Evolutionary conservation across 2,888 invertebrate species (phyloP), one percentile per base, ranked within the genome.

Genomic region (Stegana nigrithorax): DNA sequence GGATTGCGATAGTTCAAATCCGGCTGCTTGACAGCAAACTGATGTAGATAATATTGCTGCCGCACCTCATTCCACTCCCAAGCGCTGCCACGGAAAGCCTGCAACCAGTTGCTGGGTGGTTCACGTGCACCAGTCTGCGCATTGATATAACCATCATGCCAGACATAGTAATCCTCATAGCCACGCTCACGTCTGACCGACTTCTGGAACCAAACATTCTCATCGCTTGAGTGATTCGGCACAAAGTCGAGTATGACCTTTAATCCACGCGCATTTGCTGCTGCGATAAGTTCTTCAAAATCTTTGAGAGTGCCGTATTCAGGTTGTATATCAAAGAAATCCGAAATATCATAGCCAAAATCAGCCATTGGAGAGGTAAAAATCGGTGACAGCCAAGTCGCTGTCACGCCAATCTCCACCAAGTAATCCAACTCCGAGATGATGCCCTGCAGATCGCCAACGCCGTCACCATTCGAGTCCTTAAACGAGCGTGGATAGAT

Each of bases 401-500:
- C 91, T 0, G 89, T 89, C 0, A 92, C 88, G 2, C 91, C 90
- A 4, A 92, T 77, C 23, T 91, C 90, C 53, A 88, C 88, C 5
- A 94, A 81, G 73, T 93, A 90, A n/a, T 89, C 88, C 25, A 91
- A 76, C 64, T 88, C 88, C n/a, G 88, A 86, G 5, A 87, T 87
- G 47, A 91, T 88, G 25, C 91, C 91, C 89, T 88, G 88, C 36
- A 96, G 85, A 84, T 97, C 96, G 0, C 96, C 96, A 42, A 92
- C 87, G 23, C 96, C 96, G 83, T 95, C 93, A 0, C 90, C 91
- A 81, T 94, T 86, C 29, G 90, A 90, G 83, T 97, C 97, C 81
- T 90, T 90, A 84, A 94, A 96, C 0, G 95, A 93, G 65, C 93
- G 88, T 0, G 94, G 93, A 81, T 94, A 93, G 64, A 95, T 91